A percentile compares a stretch with the other conserved stretches of the same genome.
phyloP scores from a whole-genome alignment of 2,113 vertebrate species.

The Toxotes jaculatrix region DNA sequence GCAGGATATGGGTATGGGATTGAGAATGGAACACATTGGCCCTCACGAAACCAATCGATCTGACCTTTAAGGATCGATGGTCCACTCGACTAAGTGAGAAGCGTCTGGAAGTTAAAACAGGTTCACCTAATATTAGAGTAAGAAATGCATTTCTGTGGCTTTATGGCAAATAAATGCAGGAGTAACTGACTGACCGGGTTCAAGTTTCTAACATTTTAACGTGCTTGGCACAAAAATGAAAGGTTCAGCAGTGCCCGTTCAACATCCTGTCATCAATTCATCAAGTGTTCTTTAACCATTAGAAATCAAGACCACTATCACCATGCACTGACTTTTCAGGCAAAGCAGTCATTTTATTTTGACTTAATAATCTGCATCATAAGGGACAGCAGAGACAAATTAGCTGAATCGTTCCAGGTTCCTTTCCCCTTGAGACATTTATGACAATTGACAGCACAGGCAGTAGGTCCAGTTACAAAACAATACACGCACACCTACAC shows the following conservation, averaged over 20 bases:
- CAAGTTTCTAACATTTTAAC: neutral
- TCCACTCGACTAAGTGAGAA: slow-evolving; percentile 62
- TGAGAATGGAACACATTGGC: slow-evolving; percentile 48
- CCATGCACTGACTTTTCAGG: neutral
- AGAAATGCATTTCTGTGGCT: slow-evolving; percentile 33
- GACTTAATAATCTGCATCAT: slow-evolving; percentile 11
- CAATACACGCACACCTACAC: slow-evolving; percentile 38
- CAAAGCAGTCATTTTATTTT: slow-evolving; percentile 14
- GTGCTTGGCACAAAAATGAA: neutral
- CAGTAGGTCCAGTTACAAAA: slow-evolving; percentile 1
- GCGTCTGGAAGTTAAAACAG: slow-evolving; percentile 53
- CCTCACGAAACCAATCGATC: slow-evolving; percentile 69
- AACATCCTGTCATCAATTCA: slow-evolving; percentile 6
- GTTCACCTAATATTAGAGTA: slow-evolving; percentile 30
- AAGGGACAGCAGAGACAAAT: slow-evolving; percentile 6
- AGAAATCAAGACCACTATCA: slow-evolving; percentile 1
- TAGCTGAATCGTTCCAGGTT: slow-evolving; percentile 14
- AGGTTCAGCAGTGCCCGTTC: neutral
- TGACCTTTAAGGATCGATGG: slow-evolving; percentile 71
- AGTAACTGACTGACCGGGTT: slow-evolving; percentile 2
- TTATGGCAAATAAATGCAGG: slow-evolving; percentile 23
- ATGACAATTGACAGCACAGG: slow-evolving; percentile 22
- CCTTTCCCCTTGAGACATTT: slow-evolving; percentile 22
- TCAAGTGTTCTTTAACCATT: slow-evolving; percentile 6
- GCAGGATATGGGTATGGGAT: slow-evolving; percentile 45